These are phyloP conservation scores for Anser brachyrhynchus DNA, from an alignment of 2,113 vertebrate genomes.

Conservation along the genomic window DNA sequence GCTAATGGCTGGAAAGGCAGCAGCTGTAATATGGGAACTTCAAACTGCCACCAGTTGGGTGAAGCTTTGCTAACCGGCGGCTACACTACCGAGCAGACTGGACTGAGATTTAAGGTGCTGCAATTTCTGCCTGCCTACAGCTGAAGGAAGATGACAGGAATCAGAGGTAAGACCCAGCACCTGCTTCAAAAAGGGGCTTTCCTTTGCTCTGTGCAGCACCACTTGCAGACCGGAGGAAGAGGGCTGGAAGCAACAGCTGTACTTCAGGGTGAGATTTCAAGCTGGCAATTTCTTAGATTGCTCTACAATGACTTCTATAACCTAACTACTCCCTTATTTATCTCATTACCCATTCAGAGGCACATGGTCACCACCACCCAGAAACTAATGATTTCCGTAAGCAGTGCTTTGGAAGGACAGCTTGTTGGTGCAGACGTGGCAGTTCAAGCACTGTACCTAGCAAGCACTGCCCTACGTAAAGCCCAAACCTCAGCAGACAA, in stretches of 20 bases:
- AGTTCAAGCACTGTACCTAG: neutral
- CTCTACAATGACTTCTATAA: neutral
- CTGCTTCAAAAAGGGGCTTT: neutral
- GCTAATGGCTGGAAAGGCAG: neutral
- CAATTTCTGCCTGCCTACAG: neutral
- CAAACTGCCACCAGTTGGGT: neutral
- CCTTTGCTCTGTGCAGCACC: neutral
- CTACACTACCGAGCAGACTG: neutral
- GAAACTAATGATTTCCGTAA: neutral
- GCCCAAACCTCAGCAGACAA: neutral
- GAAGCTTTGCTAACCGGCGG: neutral
- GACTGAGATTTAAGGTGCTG: neutral
- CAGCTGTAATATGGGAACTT: neutral
- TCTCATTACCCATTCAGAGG: neutral
- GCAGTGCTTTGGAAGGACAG: neutral
- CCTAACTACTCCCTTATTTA: neutral
- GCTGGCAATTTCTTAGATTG: neutral
- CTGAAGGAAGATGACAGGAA: neutral
- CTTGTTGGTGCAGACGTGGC: neutral
- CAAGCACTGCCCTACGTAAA: neutral
- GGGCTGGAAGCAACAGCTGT: neutral
- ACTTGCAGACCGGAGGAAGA: neutral
- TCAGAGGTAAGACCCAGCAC: neutral
- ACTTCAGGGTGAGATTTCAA: neutral
- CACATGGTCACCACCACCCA: accelerated